These are phyloP conservation scores for Balanococcus diminutus DNA, from an alignment of 2,888 invertebrate genomes.

Conservation along the genomic window DNA sequence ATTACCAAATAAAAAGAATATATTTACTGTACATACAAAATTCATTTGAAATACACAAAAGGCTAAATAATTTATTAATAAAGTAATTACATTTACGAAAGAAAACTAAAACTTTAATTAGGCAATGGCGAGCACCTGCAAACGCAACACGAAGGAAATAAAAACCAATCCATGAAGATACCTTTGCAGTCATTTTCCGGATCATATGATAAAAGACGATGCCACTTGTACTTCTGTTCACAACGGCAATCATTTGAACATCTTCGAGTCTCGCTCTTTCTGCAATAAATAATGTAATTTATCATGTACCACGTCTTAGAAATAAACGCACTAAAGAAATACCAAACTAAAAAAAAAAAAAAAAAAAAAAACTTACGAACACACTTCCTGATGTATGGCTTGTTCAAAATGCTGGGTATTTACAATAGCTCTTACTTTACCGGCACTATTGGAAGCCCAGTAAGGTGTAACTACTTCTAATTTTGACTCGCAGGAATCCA, in stretches of 20 bases:
- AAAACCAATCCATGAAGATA: conserved; percentile 94
- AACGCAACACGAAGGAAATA: conserved; percentile 92
- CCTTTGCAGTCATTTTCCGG: conserved; percentile 92
- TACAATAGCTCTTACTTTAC: conserved; percentile 88
- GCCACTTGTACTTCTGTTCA: conserved; percentile 88
- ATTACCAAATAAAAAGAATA: too few species aligned
- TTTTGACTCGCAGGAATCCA: conserved; percentile 90
- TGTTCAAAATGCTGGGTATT: conserved; percentile 95
- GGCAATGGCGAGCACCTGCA: conserved; percentile 67
- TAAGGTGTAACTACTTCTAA: conserved; percentile 92
- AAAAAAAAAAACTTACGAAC: conserved; percentile 72
- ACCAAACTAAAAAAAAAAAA: conserved; percentile 55
- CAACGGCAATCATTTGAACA: conserved; percentile 86
- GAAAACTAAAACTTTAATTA: not conserved
- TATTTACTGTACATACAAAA: conserved; percentile 7
- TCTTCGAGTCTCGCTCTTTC: conserved; percentile 78
- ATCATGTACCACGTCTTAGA: conserved; percentile 40
- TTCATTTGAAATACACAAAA: not conserved
- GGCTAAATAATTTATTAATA: conserved; percentile 9
- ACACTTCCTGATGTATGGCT: conserved; percentile 93
- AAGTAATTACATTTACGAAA: not conserved
- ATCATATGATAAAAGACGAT: conserved; percentile 86
- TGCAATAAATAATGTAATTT: conserved; percentile 62
- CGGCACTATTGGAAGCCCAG: conserved; percentile 92
- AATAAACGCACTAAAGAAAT: not conserved